Evolutionary conservation across 1,140 invertebrate species (phyloP).

Genomic region (Acromyrmex charruanus): DNA sequence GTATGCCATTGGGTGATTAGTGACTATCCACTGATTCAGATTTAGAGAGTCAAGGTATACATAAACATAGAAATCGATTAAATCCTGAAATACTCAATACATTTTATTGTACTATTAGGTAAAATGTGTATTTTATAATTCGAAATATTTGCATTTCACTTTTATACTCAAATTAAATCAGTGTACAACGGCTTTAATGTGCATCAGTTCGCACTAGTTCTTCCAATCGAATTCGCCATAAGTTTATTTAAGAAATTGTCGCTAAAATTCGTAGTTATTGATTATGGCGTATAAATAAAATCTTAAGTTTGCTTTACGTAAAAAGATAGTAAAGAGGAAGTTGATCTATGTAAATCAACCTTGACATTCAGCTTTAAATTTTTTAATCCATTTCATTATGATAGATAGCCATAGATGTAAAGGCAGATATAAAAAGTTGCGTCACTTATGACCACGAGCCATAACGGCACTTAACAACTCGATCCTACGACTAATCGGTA

Average conservation of each 20-base stretch:
- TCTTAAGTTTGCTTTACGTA: not conserved
- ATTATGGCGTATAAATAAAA: not conserved
- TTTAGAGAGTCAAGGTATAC: too few relatives aligned
- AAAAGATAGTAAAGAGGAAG: not conserved
- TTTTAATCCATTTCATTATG: not conserved
- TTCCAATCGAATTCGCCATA: too few relatives aligned
- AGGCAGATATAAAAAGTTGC: conserved; percentile 11
- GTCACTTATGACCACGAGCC: not conserved
- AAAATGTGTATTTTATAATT: too few relatives aligned
- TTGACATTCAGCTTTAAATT: conserved; percentile 44
- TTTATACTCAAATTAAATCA: too few relatives aligned
- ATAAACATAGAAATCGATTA: too few relatives aligned
- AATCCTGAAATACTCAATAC: too few relatives aligned
- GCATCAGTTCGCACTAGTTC: too few relatives aligned
- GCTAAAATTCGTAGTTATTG: conserved; percentile 1
- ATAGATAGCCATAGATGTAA: not conserved
- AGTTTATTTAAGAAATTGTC: not conserved
- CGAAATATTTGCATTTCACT: too few relatives aligned
- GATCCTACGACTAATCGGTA: conserved; percentile 32
- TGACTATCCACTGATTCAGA: too few relatives aligned
- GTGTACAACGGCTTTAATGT: too few relatives aligned
- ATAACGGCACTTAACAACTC: conserved; percentile 55
- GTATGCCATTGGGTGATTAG: too few relatives aligned
- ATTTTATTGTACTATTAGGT: too few relatives aligned
- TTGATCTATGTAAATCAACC: conserved; percentile 24